A percentile compares a stretch with the other conserved stretches of the same genome.
Conservation (phyloP, 2,797 vertebrate species). For the Podargus strigoides region DNA sequence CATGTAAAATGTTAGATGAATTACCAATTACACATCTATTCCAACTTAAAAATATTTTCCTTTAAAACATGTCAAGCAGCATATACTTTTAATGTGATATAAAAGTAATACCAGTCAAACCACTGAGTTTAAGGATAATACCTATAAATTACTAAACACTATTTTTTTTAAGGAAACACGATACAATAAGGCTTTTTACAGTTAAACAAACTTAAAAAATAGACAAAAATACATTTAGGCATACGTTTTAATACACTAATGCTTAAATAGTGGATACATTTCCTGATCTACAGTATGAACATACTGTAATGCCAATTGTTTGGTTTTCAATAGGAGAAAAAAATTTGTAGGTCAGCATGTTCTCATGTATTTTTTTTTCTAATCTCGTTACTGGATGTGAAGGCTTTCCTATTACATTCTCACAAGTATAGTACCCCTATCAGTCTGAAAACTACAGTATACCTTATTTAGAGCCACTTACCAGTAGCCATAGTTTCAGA, state of each 20-base stretch:
- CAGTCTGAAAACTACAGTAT: conserved; percentile 11
- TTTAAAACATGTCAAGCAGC: conserved; percentile 71
- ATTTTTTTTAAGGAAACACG: conserved; percentile 40
- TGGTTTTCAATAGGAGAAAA: conserved; percentile 25
- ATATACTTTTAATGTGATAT: conserved; percentile 57
- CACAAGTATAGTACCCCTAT: neutral
- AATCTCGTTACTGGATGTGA: neutral
- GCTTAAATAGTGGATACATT: conserved; percentile 23
- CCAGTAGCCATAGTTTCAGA: neutral
- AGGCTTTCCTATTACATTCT: conserved; percentile 1
- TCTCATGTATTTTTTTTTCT: neutral
- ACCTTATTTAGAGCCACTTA: neutral
- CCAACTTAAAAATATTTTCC: conserved; percentile 63
- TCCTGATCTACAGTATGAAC: conserved; percentile 45
- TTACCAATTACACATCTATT: conserved; percentile 46
- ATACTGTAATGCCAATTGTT: conserved; percentile 29
- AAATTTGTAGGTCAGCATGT: neutral
- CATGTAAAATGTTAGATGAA: conserved; percentile 44
- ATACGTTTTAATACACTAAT: conserved; percentile 46
- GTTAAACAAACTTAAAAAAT: conserved; percentile 63
- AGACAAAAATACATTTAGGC: conserved; percentile 62
- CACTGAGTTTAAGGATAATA: conserved; percentile 50
- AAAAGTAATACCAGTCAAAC: conserved; percentile 62
- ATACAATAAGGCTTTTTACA: conserved; percentile 71
- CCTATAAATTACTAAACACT: conserved; percentile 58